These are phyloP conservation scores for Drosophila dunni DNA, from an alignment of 1,140 invertebrate genomes.

Conservation along the genomic window DNA sequence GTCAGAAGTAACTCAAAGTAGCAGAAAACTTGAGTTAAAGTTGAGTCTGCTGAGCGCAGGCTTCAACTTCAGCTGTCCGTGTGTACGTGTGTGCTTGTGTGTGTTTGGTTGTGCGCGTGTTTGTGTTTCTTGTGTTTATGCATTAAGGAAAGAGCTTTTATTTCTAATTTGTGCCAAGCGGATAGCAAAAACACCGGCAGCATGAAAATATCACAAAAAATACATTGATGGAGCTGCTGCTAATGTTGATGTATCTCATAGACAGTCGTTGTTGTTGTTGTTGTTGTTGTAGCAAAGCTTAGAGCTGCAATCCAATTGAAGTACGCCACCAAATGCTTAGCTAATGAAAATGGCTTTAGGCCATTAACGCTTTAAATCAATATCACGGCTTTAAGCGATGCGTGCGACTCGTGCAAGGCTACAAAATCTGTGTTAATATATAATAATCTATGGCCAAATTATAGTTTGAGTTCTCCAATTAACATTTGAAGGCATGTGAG, in stretches of 20 bases:
- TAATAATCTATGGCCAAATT: slow-evolving; percentile 46
- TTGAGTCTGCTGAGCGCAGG: slow-evolving; percentile 12
- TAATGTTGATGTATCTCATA: slow-evolving; percentile 19
- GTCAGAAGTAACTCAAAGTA: neutral
- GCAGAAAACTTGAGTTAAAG: slow-evolving; percentile 1
- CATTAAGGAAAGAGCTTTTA: slow-evolving; percentile 67
- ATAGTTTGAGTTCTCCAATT: slow-evolving; percentile 52
- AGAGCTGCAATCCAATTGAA: slow-evolving; percentile 36
- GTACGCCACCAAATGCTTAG: slow-evolving; percentile 21
- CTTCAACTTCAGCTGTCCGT: slow-evolving; percentile 22
- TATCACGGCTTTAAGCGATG: neutral
- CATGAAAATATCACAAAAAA: slow-evolving; percentile 51
- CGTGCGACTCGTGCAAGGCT: slow-evolving; percentile 60
- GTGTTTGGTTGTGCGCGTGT: slow-evolving; percentile 5
- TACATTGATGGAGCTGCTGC: slow-evolving; percentile 26
- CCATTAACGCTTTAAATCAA: slow-evolving; percentile 6
- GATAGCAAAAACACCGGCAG: slow-evolving; percentile 56
- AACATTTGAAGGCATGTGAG: slow-evolving; percentile 60
- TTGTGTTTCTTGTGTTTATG: slow-evolving; percentile 53
- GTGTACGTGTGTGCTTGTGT: neutral
- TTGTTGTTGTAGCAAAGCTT: slow-evolving; percentile 23
- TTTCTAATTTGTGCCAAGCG: slow-evolving; percentile 71
- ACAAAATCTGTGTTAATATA: slow-evolving; percentile 73
- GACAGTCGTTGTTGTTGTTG: slow-evolving; percentile 6
- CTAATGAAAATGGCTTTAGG: slow-evolving; percentile 43